Evolutionary conservation across 2,113 vertebrate species (phyloP).

Genomic region (Propithecus coquereli): DNA sequence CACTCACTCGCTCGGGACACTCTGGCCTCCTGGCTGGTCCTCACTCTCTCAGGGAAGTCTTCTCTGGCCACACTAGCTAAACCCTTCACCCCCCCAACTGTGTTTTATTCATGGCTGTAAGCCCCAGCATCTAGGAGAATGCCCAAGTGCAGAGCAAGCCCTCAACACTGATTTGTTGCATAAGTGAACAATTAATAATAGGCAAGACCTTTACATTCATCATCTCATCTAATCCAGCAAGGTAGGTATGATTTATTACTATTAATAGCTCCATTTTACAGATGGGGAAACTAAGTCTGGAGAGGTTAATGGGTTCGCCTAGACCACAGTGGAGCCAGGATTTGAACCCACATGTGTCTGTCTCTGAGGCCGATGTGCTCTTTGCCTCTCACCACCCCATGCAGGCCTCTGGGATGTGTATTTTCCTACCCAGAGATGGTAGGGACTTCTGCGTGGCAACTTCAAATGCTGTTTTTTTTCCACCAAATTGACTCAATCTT

Average conservation of each 20-base stretch:
- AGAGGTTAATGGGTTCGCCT: not conserved
- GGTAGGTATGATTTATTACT: not conserved
- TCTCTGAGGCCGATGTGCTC: not conserved
- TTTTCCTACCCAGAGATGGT: not conserved
- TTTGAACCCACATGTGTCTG: not conserved
- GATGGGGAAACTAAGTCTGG: not conserved
- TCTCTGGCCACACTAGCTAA: not conserved
- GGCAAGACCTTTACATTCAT: not conserved
- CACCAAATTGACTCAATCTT: not conserved
- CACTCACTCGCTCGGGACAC: too few species aligned
- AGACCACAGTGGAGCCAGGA: not conserved
- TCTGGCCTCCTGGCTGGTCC: not conserved
- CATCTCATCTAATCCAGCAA: not conserved
- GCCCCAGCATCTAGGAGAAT: not conserved
- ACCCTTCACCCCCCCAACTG: not conserved
- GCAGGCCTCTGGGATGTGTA: not conserved
- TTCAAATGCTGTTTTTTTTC: not conserved
- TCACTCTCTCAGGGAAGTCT: not conserved
- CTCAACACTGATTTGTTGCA: not conserved
- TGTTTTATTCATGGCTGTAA: not conserved
- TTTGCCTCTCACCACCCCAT: not conserved
- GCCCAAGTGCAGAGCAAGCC: not conserved
- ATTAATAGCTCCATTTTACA: not conserved
- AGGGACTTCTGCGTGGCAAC: not conserved
- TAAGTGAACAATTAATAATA: not conserved